These are phyloP conservation scores for Peromyscus attwateri DNA, from an alignment of 2,797 vertebrate genomes.

Conservation along the genomic window DNA sequence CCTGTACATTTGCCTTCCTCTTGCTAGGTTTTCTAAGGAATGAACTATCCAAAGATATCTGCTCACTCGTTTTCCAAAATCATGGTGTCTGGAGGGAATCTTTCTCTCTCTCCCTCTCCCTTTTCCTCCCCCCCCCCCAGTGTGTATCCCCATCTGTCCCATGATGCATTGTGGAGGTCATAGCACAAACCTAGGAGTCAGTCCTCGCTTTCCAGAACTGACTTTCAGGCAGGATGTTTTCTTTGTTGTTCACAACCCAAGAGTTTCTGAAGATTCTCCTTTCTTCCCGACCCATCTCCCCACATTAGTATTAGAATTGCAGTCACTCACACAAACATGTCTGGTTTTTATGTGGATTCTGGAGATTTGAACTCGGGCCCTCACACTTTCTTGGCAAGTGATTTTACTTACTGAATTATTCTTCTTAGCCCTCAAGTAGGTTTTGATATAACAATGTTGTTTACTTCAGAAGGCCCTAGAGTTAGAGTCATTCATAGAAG, in stretches of 20 bases:
- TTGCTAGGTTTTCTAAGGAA: conserved; percentile 64
- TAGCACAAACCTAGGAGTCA: too few species aligned
- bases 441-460: background rate
- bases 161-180: too few species aligned
- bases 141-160: background rate
- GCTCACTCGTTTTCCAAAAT: background rate
- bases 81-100: background rate
- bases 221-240: background rate
- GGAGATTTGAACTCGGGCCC: background rate
- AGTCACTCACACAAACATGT: background rate
- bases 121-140: background rate
- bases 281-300: background rate
- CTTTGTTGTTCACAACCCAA: background rate
- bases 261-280: background rate
- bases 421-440: background rate
- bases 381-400: background rate
- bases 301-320: background rate
- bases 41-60: conserved; percentile 36
- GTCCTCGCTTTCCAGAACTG: too few species aligned
- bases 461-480: background rate
- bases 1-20: background rate
- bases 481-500: conserved; percentile 8
- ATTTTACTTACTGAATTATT: background rate
- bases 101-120: background rate
- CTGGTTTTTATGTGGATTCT: background rate